Evolutionary conservation across 2,797 vertebrate genomes (phyloP).

Genomic region (Tadarida brasiliensis): DNA sequence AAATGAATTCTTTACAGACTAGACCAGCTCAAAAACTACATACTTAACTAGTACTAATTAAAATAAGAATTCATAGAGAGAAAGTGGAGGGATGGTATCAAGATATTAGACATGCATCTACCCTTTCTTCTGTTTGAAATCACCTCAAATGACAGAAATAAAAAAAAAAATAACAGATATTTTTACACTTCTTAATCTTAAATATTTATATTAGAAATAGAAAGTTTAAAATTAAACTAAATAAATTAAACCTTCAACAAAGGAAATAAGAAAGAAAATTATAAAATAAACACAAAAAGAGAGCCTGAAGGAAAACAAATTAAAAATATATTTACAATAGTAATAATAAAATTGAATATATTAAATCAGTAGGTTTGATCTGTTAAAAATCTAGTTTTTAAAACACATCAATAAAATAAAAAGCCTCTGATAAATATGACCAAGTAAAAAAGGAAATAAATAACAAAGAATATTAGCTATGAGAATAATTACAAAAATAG

Average conservation of each 20-base stretch:
- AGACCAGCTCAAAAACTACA: background rate
- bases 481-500: background rate
- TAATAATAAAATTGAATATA: conserved; percentile 29
- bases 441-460: background rate
- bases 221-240: conserved; percentile 4
- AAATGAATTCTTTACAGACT: background rate
- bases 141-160: background rate
- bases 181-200: background rate
- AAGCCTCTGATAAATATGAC: background rate
- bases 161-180: background rate
- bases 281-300: background rate
- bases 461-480: background rate
- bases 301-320: background rate
- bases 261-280: conserved; percentile 23
- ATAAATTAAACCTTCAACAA: background rate
- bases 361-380: conserved; percentile 3
- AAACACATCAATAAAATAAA: background rate
- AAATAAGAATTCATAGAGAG: background rate
- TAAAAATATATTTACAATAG: background rate
- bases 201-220: background rate
- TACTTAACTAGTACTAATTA: conserved; percentile 3
- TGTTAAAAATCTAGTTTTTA: background rate
- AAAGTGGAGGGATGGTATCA: background rate
- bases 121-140: conserved; percentile 35
- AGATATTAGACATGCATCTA: background rate